Conservation (phyloP, 2,888 invertebrate genomes). For the Drosophila suboccidentalis region DNA sequence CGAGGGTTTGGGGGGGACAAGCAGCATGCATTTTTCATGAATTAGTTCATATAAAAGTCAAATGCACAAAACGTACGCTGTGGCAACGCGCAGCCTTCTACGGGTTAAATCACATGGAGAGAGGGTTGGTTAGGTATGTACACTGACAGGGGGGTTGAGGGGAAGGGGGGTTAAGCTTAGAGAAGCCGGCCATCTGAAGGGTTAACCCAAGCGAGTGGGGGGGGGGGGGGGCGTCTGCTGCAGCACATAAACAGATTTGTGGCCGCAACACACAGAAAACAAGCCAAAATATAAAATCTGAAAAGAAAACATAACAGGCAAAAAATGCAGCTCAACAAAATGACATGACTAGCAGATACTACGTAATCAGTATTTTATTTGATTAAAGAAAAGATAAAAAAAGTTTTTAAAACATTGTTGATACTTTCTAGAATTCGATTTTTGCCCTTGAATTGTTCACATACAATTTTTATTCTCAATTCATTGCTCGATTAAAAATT, state of each 20-base stretch:
- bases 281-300: slow-evolving; percentile 36
- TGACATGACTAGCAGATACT: slow-evolving; percentile 11
- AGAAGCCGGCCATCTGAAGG: slow-evolving; percentile 19
- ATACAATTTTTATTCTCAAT: no score
- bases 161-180: background rate
- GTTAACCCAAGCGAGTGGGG: slow-evolving; percentile 22
- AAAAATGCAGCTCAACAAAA: slow-evolving; percentile 9
- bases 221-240: background rate
- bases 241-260: slow-evolving; percentile 74
- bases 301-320: slow-evolving; percentile 16
- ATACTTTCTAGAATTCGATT: no score
- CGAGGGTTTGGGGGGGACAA: background rate
- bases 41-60: slow-evolving; percentile 81
- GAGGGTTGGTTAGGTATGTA: background rate
- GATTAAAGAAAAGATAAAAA: background rate
- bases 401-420: no score
- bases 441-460: no score
- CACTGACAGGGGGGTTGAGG: background rate
- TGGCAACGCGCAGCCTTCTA: slow-evolving; percentile 30
- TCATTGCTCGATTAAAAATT: background rate
- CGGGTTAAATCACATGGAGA: background rate
- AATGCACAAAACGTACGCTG: slow-evolving; percentile 65
- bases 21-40: slow-evolving; percentile 77
- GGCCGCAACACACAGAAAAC: slow-evolving; percentile 53
- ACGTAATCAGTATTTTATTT: background rate